phyloP scores from a whole-genome alignment of 2,797 vertebrate genomes.

The Sebastes kiyomatsui region DNA sequence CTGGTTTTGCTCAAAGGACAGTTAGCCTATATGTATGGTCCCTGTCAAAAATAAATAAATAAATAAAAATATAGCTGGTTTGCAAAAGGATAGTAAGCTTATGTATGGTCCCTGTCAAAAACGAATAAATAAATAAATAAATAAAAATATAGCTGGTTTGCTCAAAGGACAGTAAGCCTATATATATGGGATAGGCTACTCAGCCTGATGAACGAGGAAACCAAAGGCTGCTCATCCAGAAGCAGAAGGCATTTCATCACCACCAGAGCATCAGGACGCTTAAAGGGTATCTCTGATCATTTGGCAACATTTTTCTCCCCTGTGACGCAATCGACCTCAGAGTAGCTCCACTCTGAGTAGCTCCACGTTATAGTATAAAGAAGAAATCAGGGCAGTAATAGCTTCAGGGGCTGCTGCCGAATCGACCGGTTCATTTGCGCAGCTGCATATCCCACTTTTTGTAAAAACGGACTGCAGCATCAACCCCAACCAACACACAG shows the following conservation, averaged over 20 bases:
- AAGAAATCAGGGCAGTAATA: not conserved
- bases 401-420: not conserved
- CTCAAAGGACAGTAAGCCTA: too few relatives aligned
- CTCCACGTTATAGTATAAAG: not conserved
- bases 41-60: too few relatives aligned
- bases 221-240: not conserved
- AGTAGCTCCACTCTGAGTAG: not conserved
- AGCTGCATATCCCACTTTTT: conserved; percentile 38
- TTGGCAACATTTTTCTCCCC: too few relatives aligned
- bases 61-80: too few relatives aligned
- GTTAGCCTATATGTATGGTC: too few relatives aligned
- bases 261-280: not conserved
- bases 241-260: not conserved
- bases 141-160: too few relatives aligned
- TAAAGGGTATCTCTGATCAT: not conserved
- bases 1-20: too few relatives aligned
- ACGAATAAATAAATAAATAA: too few relatives aligned
- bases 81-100: too few relatives aligned
- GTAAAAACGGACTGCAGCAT: conserved; percentile 10
- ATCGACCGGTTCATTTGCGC: conserved; percentile 58
- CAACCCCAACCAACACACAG: not conserved
- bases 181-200: not conserved
- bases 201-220: not conserved
- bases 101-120: too few relatives aligned
- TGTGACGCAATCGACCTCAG: not conserved